Base-by-base conservation (phyloP, 1,140 invertebrate genomes). In the Centruroides sculpturatus region DNA sequence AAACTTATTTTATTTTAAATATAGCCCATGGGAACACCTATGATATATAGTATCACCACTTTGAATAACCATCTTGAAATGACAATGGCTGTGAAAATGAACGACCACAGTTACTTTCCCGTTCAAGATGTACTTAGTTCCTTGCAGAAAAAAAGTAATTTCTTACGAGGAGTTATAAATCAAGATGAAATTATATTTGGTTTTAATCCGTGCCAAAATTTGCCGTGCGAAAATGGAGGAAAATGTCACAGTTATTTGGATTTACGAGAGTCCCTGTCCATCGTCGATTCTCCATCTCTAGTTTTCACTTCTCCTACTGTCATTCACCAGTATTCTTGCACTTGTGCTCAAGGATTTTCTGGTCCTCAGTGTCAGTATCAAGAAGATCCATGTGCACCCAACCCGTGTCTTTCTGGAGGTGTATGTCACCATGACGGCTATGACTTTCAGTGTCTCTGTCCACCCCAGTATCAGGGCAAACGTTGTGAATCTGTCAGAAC, bases 371-470 rank as follows among this genome's bases (percentile, higher is more conserved):
- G 92, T 73, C 85, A 90, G 65, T 82, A 83, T 64, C 78, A 86
- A 12, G 86, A 90, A 73, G 89, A 93, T 76, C 90, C 90, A 0
- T 95, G 91, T 71, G 79, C 83, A n/a, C 89, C 89, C 2, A 92
- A 89, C 74, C 91, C 91, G 9, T 95, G 92, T 71, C 79, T 83
- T 61, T 77, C 80, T 68, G 85, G 84, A 64, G 87, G 85, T 3
- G 84, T 85, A 65, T 96, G 92, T 71, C 80, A 84, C 48, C 81
- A 86, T 62, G 79, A 87, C 72, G 86, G 85, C 36, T 84, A 83
- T 69, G 85, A 87, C 68, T 94, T 87, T 72, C 80, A 84, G 56
- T 94, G 92, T 68, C 77, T 79, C 5, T 95, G 91, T 73, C 82
- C 86, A 1, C 69, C 81, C 0, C 77, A 83, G 57, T 80, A 85